These are phyloP conservation scores for Tupiocoris notatus DNA, from an alignment of 2,888 invertebrate genomes.

Conservation along the genomic window DNA sequence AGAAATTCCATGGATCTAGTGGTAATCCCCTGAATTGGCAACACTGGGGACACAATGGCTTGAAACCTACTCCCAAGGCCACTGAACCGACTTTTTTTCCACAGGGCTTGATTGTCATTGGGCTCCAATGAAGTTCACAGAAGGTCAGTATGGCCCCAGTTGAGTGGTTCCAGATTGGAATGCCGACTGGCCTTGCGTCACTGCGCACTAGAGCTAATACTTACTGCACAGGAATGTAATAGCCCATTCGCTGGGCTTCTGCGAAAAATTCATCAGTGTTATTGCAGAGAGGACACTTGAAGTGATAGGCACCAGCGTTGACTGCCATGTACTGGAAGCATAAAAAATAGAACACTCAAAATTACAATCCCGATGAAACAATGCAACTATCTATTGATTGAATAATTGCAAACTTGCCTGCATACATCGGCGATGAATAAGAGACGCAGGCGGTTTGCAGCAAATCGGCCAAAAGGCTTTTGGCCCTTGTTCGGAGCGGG, in stretches of 20 bases:
- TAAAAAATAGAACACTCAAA: background rate
- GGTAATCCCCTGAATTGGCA: too few relatives aligned
- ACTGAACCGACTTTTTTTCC: too few relatives aligned
- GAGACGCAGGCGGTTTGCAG: conserved; percentile 66
- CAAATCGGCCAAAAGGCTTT: conserved; percentile 66
- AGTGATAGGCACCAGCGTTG: conserved; percentile 67
- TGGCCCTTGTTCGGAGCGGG: background rate
- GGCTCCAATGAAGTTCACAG: too few relatives aligned
- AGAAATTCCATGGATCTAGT: too few relatives aligned
- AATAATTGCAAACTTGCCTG: conserved; percentile 56
- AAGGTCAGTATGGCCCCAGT: too few relatives aligned
- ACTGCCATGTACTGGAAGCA: conserved; percentile 35
- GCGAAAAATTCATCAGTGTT: conserved; percentile 64
- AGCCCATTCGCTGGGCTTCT: conserved; percentile 65
- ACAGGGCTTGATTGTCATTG: too few relatives aligned
- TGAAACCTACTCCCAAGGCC: too few relatives aligned
- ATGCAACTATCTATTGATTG: background rate
- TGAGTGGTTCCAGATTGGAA: too few relatives aligned
- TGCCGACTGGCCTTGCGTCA: too few relatives aligned
- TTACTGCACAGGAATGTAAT: conserved; percentile 77
- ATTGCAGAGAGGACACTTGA: conserved; percentile 82
- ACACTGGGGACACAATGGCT: too few relatives aligned
- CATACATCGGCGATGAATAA: conserved; percentile 69
- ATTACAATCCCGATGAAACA: background rate
- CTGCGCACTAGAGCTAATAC: too few relatives aligned